These are phyloP conservation scores for Leptothorax acervorum DNA, from an alignment of 2,888 invertebrate species.

Conservation along the genomic window DNA sequence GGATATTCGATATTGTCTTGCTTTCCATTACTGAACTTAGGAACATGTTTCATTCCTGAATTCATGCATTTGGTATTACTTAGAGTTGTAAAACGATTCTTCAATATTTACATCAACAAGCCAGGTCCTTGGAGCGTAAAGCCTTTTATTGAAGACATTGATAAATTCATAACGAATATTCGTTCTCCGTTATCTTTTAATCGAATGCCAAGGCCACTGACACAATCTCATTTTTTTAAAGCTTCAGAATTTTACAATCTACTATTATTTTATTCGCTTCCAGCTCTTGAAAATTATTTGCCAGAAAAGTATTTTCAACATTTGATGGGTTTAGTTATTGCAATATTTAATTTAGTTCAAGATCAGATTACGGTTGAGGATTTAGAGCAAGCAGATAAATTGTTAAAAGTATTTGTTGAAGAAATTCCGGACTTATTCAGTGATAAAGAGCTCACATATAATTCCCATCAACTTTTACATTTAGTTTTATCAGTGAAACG, in stretches of 20 bases:
- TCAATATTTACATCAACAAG: neutral
- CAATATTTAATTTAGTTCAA: neutral
- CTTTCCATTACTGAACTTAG: neutral
- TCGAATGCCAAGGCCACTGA: too few species aligned
- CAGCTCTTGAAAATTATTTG: neutral
- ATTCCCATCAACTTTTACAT: neutral
- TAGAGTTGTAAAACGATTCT: neutral
- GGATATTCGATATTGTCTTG: neutral
- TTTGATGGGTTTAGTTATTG: neutral
- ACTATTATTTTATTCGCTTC: conserved; percentile 1
- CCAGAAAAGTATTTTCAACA: conserved; percentile 6
- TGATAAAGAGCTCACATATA: neutral
- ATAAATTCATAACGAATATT: neutral
- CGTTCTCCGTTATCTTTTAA: neutral
- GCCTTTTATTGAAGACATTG: neutral
- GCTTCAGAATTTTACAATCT: neutral
- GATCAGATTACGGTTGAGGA: neutral
- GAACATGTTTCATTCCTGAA: conserved; percentile 1
- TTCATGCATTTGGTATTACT: conserved; percentile 10
- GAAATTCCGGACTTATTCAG: neutral
- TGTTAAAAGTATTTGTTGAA: neutral
- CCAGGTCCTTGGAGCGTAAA: neutral
- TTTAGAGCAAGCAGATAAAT: neutral
- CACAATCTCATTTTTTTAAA: neutral
- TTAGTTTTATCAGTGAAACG: neutral